Conservation (phyloP, 2,888 invertebrate species). For the Euphydryas editha region DNA sequence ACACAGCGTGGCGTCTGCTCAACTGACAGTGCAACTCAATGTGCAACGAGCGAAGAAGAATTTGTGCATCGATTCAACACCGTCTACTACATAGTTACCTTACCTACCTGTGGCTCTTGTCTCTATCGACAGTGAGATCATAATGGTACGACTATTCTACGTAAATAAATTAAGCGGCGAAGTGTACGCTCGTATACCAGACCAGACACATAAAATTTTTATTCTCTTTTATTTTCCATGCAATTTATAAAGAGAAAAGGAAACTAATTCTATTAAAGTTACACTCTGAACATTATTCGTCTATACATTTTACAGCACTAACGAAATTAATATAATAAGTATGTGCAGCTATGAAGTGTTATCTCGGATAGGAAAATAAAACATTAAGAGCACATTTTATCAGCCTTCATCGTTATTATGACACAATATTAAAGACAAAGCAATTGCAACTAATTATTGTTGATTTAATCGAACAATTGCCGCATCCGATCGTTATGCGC, state of each 20-base stretch:
- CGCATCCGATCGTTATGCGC: slow-evolving; percentile 30
- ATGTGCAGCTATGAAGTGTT: neutral
- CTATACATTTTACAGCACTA: neutral
- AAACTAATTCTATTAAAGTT: slow-evolving; percentile 11
- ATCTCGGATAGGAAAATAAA: neutral
- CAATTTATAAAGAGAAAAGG: slow-evolving; percentile 35
- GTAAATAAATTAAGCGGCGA: slow-evolving; percentile 26
- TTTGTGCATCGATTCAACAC: slow-evolving; percentile 41
- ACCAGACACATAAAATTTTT: slow-evolving; percentile 48
- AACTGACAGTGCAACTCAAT: slow-evolving; percentile 45
- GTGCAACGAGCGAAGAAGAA: slow-evolving; percentile 39
- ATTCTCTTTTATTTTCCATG: slow-evolving; percentile 41
- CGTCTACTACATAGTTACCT: slow-evolving; percentile 25
- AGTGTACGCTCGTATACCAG: slow-evolving; percentile 30
- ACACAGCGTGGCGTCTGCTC: slow-evolving; percentile 35
- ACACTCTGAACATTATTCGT: neutral
- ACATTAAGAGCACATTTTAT: neutral
- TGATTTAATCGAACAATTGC: slow-evolving; percentile 31
- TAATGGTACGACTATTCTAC: slow-evolving; percentile 23
- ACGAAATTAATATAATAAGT: neutral
- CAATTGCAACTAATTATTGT: slow-evolving; percentile 16
- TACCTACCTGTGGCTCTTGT: slow-evolving; percentile 31
- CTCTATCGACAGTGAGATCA: slow-evolving; percentile 30
- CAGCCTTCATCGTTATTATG: neutral
- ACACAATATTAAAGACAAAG: slow-evolving; percentile 5